Conservation (phyloP, 1,140 invertebrate species). For the Drosophila yakuba region DNA sequence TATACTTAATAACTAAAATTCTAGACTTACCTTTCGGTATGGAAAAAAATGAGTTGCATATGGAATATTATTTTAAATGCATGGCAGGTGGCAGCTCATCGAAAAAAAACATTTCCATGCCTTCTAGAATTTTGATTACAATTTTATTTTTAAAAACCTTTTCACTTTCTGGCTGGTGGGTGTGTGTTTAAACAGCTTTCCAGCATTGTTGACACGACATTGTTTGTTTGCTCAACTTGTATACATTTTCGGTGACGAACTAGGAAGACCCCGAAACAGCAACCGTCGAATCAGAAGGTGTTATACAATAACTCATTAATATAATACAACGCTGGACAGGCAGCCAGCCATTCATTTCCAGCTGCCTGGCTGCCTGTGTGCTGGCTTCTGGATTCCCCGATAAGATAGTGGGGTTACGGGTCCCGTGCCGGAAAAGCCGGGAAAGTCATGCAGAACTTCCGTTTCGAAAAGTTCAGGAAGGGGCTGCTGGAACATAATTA, state of each 20-base stretch:
- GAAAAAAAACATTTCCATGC: constrained; percentile 17
- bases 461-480: constrained; percentile 16
- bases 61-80: not conserved
- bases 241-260: constrained; percentile 25
- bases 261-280: constrained; percentile 44
- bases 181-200: constrained; percentile 48
- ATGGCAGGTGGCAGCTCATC: not conserved
- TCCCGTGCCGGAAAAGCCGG: constrained; percentile 7
- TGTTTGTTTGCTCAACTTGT: constrained; percentile 22
- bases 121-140: constrained; percentile 26
- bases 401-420: constrained; percentile 2
- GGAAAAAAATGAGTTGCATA: not conserved
- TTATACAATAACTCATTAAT: constrained; percentile 50
- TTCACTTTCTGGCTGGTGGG: constrained; percentile 30
- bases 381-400: constrained; percentile 7
- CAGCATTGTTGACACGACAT: constrained; percentile 14
- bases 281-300: constrained; percentile 30
- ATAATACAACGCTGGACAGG: constrained; percentile 20
- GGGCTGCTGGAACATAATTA: constrained; percentile 60
- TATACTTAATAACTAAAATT: too few relatives aligned
- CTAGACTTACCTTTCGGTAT: not conserved
- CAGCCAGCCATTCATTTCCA: constrained; percentile 6
- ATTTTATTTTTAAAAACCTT: constrained; percentile 21
- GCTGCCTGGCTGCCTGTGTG: constrained; percentile 7
- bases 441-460: constrained; percentile 59